Conservation (phyloP, 2,797 vertebrate genomes). For the Epinephelus coioides region DNA sequence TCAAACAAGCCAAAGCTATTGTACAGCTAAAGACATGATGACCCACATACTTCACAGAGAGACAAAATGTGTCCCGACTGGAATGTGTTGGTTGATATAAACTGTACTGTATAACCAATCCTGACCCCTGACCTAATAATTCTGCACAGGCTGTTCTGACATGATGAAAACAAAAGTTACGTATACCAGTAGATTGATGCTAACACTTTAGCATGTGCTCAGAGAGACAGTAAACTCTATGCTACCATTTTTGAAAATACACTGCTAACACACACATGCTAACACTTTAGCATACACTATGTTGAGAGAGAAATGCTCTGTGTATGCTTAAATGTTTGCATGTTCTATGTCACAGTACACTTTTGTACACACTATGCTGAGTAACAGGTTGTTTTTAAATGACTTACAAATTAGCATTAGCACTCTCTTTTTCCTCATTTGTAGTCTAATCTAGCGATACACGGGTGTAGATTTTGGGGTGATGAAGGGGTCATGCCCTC, state of each 20-base stretch:
- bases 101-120: conserved; percentile 1
- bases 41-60: conserved; percentile 13
- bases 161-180: conserved; percentile 7
- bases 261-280: neutral
- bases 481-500: too few relatives aligned
- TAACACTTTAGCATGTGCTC: neutral
- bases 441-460: neutral
- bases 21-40: conserved; percentile 1
- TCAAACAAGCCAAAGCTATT: conserved; percentile 18
- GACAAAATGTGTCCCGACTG: conserved; percentile 24
- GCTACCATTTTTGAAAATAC: too few relatives aligned
- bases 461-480: too few relatives aligned
- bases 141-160: conserved; percentile 27
- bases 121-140: conserved; percentile 10
- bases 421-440: neutral
- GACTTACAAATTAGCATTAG: neutral
- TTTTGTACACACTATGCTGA: neutral
- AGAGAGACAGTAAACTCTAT: too few relatives aligned
- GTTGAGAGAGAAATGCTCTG: neutral
- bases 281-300: neutral
- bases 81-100: conserved; percentile 46
- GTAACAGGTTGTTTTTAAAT: neutral
- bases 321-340: neutral
- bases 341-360: neutral
- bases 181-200: neutral